Conservation (phyloP, 2,797 vertebrate species). For the Karalla daura region DNA sequence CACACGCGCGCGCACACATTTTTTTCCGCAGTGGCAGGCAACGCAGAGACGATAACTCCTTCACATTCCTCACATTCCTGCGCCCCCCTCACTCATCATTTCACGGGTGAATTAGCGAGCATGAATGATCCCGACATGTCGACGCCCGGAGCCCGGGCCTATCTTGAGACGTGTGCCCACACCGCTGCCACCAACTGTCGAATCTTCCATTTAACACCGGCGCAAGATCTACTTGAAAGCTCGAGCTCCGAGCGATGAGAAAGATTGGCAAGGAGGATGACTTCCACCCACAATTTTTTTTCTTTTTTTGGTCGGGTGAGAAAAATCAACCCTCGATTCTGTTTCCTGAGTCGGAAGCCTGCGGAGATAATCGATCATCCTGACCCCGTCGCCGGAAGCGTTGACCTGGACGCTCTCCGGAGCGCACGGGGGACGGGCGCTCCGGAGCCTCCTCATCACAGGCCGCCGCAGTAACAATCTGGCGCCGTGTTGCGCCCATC, state of each 20-base stretch:
- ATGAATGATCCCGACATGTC: conserved; percentile 53
- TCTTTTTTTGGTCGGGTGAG: too few relatives aligned
- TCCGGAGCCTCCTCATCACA: conserved; percentile 67
- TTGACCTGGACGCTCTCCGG: conserved; percentile 36
- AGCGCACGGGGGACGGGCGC: conserved; percentile 14
- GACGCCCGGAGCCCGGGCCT: conserved; percentile 54
- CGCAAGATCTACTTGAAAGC: conserved; percentile 45
- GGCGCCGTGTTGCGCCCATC: too few relatives aligned
- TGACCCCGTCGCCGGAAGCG: conserved; percentile 1
- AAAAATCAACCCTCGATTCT: conserved; percentile 13
- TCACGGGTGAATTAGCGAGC: conserved; percentile 57
- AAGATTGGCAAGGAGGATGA: background rate
- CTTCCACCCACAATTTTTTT: background rate
- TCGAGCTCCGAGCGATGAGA: conserved; percentile 25
- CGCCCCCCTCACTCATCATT: conserved; percentile 37
- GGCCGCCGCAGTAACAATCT: conserved; percentile 46
- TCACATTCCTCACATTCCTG: conserved; percentile 30
- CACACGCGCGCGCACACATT: too few relatives aligned
- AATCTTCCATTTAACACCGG: conserved; percentile 41
- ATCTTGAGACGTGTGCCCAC: conserved; percentile 58
- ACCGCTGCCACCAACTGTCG: conserved; percentile 40
- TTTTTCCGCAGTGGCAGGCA: conserved; percentile 34
- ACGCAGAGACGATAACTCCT: conserved; percentile 45
- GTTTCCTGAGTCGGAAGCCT: conserved; percentile 8
- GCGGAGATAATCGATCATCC: conserved; percentile 15